Percentiles rank a stretch among this genome's conserved stretches.
Conservation (phyloP, 2,888 invertebrate genomes). For the Masnerella sp. region DNA sequence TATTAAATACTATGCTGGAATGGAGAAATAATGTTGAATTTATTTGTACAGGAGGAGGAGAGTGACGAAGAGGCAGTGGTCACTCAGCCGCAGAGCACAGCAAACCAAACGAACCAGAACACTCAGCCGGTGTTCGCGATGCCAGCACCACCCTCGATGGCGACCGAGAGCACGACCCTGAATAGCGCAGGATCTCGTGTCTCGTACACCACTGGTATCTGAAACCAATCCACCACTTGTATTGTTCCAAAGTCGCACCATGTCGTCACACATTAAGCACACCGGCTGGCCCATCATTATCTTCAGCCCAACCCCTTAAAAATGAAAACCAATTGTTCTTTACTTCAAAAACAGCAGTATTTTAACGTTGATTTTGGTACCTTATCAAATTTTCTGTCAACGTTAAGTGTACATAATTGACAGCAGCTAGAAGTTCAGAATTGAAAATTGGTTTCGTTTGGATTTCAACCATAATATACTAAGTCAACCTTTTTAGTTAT, state of each 20-base stretch:
- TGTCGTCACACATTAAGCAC: no score
- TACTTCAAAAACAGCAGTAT: not conserved
- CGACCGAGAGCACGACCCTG: conserved; percentile 85
- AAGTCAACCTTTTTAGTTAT: no score
- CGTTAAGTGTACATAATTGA: not conserved
- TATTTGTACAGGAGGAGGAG: conserved; percentile 82
- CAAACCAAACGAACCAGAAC: conserved; percentile 78
- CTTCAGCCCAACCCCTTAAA: not conserved
- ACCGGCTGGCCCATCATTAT: conserved; percentile 7
- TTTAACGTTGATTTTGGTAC: not conserved
- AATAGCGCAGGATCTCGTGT: conserved; percentile 74
- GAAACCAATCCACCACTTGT: conserved; percentile 25
- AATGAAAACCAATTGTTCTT: conserved; percentile 5
- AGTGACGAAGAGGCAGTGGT: conserved; percentile 81
- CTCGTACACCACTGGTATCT: conserved; percentile 74
- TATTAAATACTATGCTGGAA: no score
- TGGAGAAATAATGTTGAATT: no score
- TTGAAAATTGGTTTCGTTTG: no score
- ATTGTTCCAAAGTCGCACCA: no score
- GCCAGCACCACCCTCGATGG: conserved; percentile 79
- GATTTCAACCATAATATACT: no score
- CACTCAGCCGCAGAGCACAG: conserved; percentile 80
- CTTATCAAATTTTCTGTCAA: no score
- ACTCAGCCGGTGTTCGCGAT: conserved; percentile 83
- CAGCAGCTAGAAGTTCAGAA: no score